Evolutionary conservation across 92 coral and sea anemone species (phyloP).

Genomic region (Epizoanthus stellaris): DNA sequence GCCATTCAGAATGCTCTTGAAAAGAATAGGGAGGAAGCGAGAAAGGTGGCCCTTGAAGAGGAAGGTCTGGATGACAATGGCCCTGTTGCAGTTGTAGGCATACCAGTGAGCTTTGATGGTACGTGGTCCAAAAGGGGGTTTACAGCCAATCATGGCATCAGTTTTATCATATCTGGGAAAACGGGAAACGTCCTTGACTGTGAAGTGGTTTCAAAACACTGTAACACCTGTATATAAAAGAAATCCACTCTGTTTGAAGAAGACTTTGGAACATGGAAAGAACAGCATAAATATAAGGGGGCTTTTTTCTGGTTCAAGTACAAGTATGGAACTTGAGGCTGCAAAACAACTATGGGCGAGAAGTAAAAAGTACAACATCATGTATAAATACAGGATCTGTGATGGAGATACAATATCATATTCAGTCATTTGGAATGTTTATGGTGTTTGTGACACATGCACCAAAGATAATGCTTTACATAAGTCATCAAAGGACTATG

Average conservation of each 20-base stretch:
- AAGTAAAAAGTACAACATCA: slow-evolving; percentile 2
- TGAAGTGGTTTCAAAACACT: slow-evolving; percentile 49
- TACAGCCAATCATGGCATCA: slow-evolving; percentile 58
- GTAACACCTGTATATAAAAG: slow-evolving; percentile 37
- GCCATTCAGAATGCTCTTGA: slow-evolving; percentile 22
- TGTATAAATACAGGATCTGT: slow-evolving; percentile 39
- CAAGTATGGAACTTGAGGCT: slow-evolving; percentile 32
- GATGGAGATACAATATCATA: slow-evolving; percentile 43
- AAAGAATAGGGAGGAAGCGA: slow-evolving; percentile 25
- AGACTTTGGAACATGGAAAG: slow-evolving; percentile 47
- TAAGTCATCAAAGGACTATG: slow-evolving; percentile 17
- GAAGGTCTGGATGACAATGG: slow-evolving; percentile 34
- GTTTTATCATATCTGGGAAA: slow-evolving; percentile 55
- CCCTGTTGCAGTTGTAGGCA: slow-evolving; percentile 9
- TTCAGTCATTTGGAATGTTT: slow-evolving; percentile 33
- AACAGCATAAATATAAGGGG: slow-evolving; percentile 45
- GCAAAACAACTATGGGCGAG: slow-evolving; percentile 33
- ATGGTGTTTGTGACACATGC: slow-evolving; percentile 56
- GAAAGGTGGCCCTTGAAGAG: slow-evolving; percentile 46
- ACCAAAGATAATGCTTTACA: slow-evolving; percentile 25
- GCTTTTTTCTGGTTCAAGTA: slow-evolving; percentile 16
- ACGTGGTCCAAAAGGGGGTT: slow-evolving; percentile 56
- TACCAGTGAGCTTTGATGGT: slow-evolving; percentile 19
- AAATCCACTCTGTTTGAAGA: slow-evolving; percentile 25
- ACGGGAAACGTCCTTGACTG: slow-evolving; percentile 56